Percentiles rank a stretch among this genome's conserved stretches.
phyloP scores from a whole-genome alignment of 2,113 vertebrate species.

The Gnathonemus echidnorhynchus region DNA sequence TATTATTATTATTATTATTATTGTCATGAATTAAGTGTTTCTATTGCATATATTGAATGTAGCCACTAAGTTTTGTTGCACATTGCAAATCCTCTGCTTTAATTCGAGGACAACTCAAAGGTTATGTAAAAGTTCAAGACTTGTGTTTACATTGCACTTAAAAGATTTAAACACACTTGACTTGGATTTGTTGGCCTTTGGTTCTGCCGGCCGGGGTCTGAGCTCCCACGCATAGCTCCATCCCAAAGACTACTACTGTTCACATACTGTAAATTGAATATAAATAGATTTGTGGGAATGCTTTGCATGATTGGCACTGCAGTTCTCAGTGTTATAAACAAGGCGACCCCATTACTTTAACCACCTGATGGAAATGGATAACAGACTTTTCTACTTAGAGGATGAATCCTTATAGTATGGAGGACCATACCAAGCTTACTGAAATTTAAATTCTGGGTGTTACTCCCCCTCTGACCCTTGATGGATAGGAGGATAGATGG shows the following conservation, averaged over 20 bases:
- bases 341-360: neutral
- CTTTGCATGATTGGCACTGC: neutral
- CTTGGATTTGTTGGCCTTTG: constrained; percentile 10
- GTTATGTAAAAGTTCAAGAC: constrained; percentile 8
- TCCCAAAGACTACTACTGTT: constrained; percentile 1
- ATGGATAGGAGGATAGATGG: neutral
- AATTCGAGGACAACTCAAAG: neutral
- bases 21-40: neutral
- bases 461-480: neutral
- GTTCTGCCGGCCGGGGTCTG: neutral
- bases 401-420: neutral
- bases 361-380: neutral
- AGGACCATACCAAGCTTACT: neutral
- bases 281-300: constrained; percentile 15
- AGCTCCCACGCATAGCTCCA: neutral
- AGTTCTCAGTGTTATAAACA: constrained; percentile 4
- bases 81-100: neutral
- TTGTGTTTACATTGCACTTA: constrained; percentile 21
- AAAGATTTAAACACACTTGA: constrained; percentile 20
- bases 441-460: neutral
- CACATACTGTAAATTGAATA: constrained; percentile 9
- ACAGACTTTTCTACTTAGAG: neutral
- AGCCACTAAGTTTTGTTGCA: neutral
- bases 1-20: neutral
- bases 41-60: neutral